A percentile compares a stretch with the other conserved stretches of the same genome.
Conservation (phyloP, 2,113 vertebrate genomes). For the Arvicanthis niloticus region DNA sequence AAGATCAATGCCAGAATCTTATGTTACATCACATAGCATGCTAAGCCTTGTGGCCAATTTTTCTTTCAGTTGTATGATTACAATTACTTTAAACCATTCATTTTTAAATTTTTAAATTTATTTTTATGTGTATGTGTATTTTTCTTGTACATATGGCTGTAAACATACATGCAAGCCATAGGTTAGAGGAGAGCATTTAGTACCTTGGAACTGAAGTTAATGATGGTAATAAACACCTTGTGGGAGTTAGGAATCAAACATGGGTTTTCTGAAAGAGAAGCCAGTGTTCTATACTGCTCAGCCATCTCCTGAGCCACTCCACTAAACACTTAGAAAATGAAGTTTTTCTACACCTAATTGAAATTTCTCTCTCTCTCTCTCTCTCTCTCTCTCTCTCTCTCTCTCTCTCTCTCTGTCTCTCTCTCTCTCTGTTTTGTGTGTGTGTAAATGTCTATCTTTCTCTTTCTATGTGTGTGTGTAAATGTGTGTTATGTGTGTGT, state of each 20-base stretch:
- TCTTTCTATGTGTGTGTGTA: not conserved
- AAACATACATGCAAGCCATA: not conserved
- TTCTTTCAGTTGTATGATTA: not conserved
- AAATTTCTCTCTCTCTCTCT: not conserved
- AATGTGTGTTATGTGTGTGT: not conserved
- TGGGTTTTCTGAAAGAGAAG: not conserved
- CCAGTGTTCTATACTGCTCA: not conserved
- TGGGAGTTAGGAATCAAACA: too few relatives aligned
- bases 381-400: too few relatives aligned
- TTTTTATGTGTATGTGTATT: not conserved
- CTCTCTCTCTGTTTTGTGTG: too few relatives aligned
- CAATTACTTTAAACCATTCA: not conserved
- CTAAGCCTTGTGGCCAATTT: not conserved
- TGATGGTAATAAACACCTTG: not conserved
- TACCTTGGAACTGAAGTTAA: not conserved
- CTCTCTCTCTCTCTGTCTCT: not conserved
- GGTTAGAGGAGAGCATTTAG: not conserved
- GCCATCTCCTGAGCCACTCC: not conserved
- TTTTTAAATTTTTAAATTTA: not conserved
- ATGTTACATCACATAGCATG: not conserved
- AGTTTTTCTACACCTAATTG: not conserved
- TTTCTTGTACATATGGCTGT: not conserved
- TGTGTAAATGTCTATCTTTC: too few relatives aligned
- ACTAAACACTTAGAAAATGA: not conserved
- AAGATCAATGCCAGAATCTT: not conserved